Conservation (phyloP, 1,140 invertebrate species). For the Belonocnema kinseyi region DNA sequence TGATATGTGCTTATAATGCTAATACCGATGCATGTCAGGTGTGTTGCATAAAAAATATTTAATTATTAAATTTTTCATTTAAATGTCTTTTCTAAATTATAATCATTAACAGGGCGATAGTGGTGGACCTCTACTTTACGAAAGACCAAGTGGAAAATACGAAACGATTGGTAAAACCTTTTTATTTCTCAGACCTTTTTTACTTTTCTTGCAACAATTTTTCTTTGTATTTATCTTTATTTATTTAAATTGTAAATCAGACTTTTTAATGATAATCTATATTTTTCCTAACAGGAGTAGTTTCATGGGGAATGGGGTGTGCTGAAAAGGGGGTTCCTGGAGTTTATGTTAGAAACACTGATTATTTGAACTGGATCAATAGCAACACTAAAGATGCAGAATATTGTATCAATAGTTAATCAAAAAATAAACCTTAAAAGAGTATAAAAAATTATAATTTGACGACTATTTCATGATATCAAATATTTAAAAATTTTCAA, state of each 20-base stretch:
- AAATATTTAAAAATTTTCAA: too few relatives aligned
- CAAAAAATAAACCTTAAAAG: neutral
- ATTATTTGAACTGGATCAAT: conserved; percentile 78
- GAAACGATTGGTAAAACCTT: conserved; percentile 70
- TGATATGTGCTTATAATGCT: conserved; percentile 76
- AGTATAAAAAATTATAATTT: too few relatives aligned
- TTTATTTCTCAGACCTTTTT: too few relatives aligned
- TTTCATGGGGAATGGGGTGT: conserved; percentile 80
- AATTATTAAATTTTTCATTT: conserved; percentile 46
- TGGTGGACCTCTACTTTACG: conserved; percentile 73
- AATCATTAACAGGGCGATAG: conserved; percentile 80
- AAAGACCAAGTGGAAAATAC: conserved; percentile 67
- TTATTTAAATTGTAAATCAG: too few relatives aligned
- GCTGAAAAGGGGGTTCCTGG: conserved; percentile 77
- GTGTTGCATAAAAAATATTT: conserved; percentile 46
- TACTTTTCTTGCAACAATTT: too few relatives aligned
- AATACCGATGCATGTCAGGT: conserved; percentile 80
- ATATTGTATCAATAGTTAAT: conserved; percentile 52
- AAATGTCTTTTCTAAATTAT: conserved; percentile 32
- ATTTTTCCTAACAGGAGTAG: conserved; percentile 48
- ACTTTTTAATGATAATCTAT: neutral
- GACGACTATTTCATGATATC: too few relatives aligned
- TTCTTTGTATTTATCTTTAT: too few relatives aligned
- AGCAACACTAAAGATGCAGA: conserved; percentile 67
- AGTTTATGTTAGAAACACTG: conserved; percentile 77